These are phyloP conservation scores for Pollenia amentaria DNA, from an alignment of 2,888 invertebrate species.

Conservation along the genomic window DNA sequence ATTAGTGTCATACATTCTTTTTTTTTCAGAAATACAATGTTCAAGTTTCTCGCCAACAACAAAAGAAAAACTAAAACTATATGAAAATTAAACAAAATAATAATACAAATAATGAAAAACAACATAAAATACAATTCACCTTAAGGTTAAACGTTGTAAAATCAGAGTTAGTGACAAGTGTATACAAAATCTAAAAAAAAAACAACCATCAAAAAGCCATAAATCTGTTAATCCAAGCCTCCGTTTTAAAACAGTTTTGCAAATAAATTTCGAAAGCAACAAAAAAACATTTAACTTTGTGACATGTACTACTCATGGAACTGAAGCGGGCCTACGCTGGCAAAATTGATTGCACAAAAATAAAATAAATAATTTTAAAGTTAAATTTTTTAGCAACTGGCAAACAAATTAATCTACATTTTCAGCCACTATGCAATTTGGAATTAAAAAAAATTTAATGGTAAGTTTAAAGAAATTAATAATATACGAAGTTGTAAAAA, in stretches of 20 bases:
- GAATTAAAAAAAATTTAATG: neutral
- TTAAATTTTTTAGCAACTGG: conserved; percentile 3
- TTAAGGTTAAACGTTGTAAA: conserved; percentile 71
- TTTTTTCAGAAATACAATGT: conserved; percentile 43
- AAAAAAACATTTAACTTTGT: conserved; percentile 6
- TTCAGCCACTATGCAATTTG: conserved; percentile 28
- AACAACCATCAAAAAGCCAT: conserved; percentile 54
- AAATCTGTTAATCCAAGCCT: conserved; percentile 54
- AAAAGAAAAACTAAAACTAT: conserved; percentile 13
- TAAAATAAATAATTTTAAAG: conserved; percentile 24
- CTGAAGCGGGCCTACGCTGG: conserved; percentile 43
- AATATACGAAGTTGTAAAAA: too few species aligned
- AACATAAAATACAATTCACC: conserved; percentile 62
- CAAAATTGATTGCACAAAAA: conserved; percentile 33
- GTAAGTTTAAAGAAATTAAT: too few species aligned
- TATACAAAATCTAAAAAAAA: conserved; percentile 17
- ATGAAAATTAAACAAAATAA: conserved; percentile 15
- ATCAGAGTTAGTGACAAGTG: conserved; percentile 58
- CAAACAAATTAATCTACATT: neutral
- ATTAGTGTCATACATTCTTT: conserved; percentile 40
- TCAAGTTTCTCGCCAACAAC: conserved; percentile 27
- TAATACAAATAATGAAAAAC: conserved; percentile 16
- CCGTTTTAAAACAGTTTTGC: conserved; percentile 42
- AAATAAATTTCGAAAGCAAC: neutral
- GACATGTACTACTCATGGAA: neutral